Base-by-base conservation (phyloP, 2,888 invertebrate genomes). In the Zhuqinia jingwanae region DNA sequence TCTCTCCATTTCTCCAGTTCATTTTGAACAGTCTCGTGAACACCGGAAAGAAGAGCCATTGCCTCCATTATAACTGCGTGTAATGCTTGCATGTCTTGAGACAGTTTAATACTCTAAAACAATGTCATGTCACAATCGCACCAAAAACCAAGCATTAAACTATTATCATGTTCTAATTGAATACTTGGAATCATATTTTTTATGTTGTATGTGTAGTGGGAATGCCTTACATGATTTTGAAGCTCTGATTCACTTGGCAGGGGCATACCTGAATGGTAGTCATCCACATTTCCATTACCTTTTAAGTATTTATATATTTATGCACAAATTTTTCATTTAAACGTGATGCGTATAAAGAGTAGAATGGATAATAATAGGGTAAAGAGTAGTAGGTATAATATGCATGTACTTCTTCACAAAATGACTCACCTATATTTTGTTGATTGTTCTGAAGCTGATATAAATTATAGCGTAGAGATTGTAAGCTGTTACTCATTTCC, bases 1-100 rank as follows among this genome's bases (percentile, higher is more conserved):
- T 78, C 70, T 6, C 50, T 56, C 42, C 68, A 85, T 6, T 1
- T 13, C 60, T 78, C 70, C 15, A 85, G 20, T 36, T 78, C 85
- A 0, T 36, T 15, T 1, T 77, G 13, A n/a, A 68, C 53, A 0
- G 1, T 42, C 0, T 27, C 2, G 58, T 58, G 56, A 1, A 75
- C 53, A 30, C 36, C 15, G 42, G 8, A n/a, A 8, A 60, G 27
- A 8, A n/a, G 17, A 0, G 0, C 22, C 56, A 77, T 58, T 15
- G 22, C 20, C n/a, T 75, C 53, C 2, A 0, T 30, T 13, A 75
- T 1, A 1, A 10, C 0, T 0, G n/a, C 5, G n/a, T 53, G 30
- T 6, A 27, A 1, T 10, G n/a, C 1, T 17, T 30, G 15, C n/a
- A 53, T 27, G 11, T 75, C 75, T 50, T 50, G 27, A 17, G 36